Evolutionary conservation across 2,797 vertebrate genomes (phyloP), one percentile per base, ranked within the genome.

Genomic region (Alfaro cultratus): DNA sequence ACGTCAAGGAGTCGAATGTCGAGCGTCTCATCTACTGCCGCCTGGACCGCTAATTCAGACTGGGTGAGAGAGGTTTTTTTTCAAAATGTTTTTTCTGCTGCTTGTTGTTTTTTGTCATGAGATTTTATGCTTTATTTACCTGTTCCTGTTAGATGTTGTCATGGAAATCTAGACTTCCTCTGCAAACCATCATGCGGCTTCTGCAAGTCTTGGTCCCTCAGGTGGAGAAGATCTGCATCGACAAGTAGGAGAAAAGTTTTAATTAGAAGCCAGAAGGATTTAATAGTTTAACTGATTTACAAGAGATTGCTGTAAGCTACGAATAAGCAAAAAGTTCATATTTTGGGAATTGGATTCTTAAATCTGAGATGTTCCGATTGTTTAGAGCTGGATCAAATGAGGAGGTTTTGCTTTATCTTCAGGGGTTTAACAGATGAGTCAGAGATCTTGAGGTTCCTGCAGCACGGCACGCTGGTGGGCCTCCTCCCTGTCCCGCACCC

Each of bases 151-250:
- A 99, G 98, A 96, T 97, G 74, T 86, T 95, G 74, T 97, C 97
- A 15, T 99, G 99, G 98, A 99, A 99, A 90, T 92, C 95, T 0
- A 99, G 97, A 85, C 96, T 99, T 77, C 99, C 99, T 0, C 94
- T 99, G 23, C 99, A 99, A 94, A 99, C 99, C 84, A 99, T 99
- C 93, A 99, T 99, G 99, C 77, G 99, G 31, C 95, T 99, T 73
- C 92, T 99, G 11, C 99, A 99, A 85, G 99, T 99, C 9, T 94
- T 99, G 86, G 99, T 99, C 0, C 99, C 99, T 51, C 99, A 99
- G 90, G 99, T 99, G 94, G 99, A 99, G 94, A 99, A 99, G 94
- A 99, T 99, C 88, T 99, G 99, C 93, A 99, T 99, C 29, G 99
- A 99, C 95, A 99, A 99, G 99, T 99, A 92, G 94, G 97, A 82